phyloP scores from a whole-genome alignment of 2,113 vertebrate genomes.

The Archilochus colubris region DNA sequence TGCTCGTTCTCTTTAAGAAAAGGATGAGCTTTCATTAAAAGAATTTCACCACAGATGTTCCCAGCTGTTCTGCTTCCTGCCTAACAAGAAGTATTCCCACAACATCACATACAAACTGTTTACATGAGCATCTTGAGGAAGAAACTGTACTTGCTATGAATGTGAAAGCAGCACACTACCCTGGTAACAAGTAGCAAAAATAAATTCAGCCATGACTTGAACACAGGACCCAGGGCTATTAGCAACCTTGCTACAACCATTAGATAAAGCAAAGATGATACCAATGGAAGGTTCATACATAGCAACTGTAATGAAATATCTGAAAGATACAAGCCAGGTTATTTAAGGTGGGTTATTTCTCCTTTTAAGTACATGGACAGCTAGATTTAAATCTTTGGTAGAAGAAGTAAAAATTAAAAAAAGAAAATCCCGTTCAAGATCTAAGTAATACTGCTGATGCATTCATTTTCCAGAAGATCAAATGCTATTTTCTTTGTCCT shows the following conservation, averaged over 20 bases:
- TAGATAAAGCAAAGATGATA: neutral
- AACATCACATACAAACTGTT: neutral
- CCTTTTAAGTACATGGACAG: neutral
- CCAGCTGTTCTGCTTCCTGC: neutral
- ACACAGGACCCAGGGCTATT: neutral
- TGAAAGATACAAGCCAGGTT: neutral
- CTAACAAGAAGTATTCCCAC: neutral
- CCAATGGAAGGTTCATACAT: neutral
- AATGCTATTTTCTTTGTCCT: neutral
- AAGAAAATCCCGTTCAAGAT: neutral
- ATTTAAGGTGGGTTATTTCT: slow-evolving; percentile 35
- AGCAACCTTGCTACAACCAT: neutral
- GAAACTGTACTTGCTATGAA: neutral
- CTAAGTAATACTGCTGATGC: neutral
- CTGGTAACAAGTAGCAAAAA: neutral
- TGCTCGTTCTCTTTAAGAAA: neutral
- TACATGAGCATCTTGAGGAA: neutral
- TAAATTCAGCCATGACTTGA: neutral
- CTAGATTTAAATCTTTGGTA: neutral
- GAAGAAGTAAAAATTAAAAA: no score
- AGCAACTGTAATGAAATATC: neutral
- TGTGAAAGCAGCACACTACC: neutral
- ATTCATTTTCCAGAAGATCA: neutral
- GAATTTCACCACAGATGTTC: slow-evolving; percentile 9
- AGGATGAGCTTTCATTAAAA: neutral